Evolutionary conservation across 2,113 vertebrate genomes (phyloP), one percentile per base, ranked within the genome.

Genomic region (Felis chaus): DNA sequence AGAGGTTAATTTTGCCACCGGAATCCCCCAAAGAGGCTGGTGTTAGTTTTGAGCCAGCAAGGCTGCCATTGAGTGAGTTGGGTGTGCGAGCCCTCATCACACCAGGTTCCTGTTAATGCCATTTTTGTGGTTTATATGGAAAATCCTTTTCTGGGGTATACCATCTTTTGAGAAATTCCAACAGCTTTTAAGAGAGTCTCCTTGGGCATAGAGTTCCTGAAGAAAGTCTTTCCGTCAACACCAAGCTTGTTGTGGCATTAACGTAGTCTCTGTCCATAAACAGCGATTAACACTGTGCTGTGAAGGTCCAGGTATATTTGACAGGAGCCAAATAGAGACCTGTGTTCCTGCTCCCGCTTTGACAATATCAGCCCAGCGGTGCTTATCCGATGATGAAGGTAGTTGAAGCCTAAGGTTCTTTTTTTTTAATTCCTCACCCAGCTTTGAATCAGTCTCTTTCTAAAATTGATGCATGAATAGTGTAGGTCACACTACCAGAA

Each of bases 41-140:
- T 91, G 91, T 89, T 95, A 36, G 84, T 92, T 94, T 91, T 88
- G 73, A 85, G 39, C 74, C 84, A 81, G 81, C 92, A 89, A 78
- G 94, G 83, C 85, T 4, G 18, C 76, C 61, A 41, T 39, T 94
- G 91, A 97, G 29, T 65, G 76, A 8, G 3, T 36, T 12, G 31
- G 91, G n/a, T 0, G 0, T 4, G 27, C 66, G 84, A 53, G 76
- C 63, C 84, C 90, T 95, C 86, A 89, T 66, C 73, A 68, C 53
- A 2, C 66, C 19, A 7, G 33, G 27, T 57, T 74, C 79, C 86
- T 61, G 5, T 94, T 61, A 94, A 18, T 71, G 80, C 69, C 57
- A 41, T 25, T 68, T 92, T 78, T 95, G 82, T 74, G 57, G 81
- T 91, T 96, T 95, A 33, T 45, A 50, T 55, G n/a, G 92, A 82